Evolutionary conservation across 2,113 vertebrate species (phyloP).

Genomic region (Mirza zaza): DNA sequence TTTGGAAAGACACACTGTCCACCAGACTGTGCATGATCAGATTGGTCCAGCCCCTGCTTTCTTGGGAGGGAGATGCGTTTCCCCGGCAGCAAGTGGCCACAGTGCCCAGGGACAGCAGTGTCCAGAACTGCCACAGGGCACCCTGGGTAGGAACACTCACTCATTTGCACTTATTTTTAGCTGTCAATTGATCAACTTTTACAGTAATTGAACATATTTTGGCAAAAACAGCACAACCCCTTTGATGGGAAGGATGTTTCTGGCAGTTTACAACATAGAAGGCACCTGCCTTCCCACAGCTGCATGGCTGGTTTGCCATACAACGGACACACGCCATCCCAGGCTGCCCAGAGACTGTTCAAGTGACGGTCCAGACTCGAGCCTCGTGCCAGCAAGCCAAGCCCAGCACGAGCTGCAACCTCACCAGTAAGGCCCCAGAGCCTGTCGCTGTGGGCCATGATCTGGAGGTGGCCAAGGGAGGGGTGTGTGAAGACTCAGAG

Average conservation of each 20-base stretch:
- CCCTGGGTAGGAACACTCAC: conserved; percentile 67
- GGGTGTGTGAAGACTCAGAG: rapidly evolving
- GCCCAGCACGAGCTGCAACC: not conserved
- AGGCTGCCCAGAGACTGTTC: too few species aligned
- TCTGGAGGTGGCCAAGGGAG: not conserved
- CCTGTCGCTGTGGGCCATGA: not conserved
- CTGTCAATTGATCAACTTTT: not conserved
- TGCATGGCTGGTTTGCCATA: not conserved
- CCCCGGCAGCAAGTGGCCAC: too few species aligned
- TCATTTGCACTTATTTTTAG: not conserved
- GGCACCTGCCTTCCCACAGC: not conserved
- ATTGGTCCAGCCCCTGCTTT: not conserved
- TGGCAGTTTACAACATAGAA: not conserved
- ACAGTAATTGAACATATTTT: conserved; percentile 52
- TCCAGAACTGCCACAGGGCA: not conserved
- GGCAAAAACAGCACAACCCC: conserved; percentile 55
- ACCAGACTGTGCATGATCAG: too few species aligned
- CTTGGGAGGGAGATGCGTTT: rapidly evolving
- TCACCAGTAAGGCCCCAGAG: too few species aligned
- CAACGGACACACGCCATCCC: rapidly evolving
- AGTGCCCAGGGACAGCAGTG: not conserved
- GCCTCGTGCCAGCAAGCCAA: not conserved
- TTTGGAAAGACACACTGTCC: not conserved
- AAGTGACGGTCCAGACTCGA: not conserved
- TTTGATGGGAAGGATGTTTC: not conserved